Evolutionary conservation across 2,113 vertebrate species (phyloP), one percentile per base, ranked within the genome.

Genomic region (Sigmodon hispidus): DNA sequence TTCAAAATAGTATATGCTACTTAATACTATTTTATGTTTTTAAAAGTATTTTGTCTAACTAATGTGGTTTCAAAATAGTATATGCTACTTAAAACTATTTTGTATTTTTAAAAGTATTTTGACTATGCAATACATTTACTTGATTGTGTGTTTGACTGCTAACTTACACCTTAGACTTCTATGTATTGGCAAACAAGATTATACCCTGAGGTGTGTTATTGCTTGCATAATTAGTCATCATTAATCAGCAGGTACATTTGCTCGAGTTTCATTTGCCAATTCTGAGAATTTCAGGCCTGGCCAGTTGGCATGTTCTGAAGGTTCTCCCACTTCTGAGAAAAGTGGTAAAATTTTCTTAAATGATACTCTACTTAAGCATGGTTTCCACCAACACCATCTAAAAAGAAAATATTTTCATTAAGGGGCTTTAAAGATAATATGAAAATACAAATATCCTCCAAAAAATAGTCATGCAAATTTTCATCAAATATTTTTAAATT

Each of bases 161-260:
- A 94, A 92, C 77, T 91, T 63, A 94, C 57, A 84, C 85, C n/a
- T 65, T 89, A 96, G 43, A 36, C 1, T 13, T 92, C 22, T 87
- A 77, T 75, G 48, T 90, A 92, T 92, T 97, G 95, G 94, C 93
- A 97, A 92, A 88, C 26, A 88, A 86, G 65, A n/a, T 76, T 31
- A 65, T 94, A 92, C 90, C 93, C 92, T 96, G 92, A 83, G 40
- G 93, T 94, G 75, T 94, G 85, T 85, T 97, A 94, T 79, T 95
- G 85, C 92, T 96, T 96, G 89, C 80, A 93, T 97, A 98, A 98
- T 98, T 97, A 98, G 45, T 70, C 65, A 95, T 97, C 97, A 98
- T 40, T 98, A 95, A 96, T 31, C 65, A 91, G 93, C 97, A 75
- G 57, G 75, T 95, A 40, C 81, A 95, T 94, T 98, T 96, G 94